Conservation (phyloP, 2,888 invertebrate species). For the Cephus pulcher region DNA sequence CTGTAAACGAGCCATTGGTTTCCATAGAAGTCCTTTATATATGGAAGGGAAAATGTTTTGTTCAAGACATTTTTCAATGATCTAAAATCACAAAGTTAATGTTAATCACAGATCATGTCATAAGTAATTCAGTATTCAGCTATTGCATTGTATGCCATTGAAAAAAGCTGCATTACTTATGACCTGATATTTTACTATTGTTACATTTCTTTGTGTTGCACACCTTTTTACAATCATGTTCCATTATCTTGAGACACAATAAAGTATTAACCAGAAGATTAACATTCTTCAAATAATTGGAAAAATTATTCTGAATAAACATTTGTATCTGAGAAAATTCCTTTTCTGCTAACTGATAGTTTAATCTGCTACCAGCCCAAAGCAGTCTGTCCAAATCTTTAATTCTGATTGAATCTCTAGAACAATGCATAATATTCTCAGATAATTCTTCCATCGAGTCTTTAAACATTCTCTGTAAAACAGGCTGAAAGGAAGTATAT, state of each 20-base stretch:
- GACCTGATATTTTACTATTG: constrained; percentile 5
- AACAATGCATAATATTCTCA: constrained; percentile 36
- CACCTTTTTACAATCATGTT: constrained; percentile 53
- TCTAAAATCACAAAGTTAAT: constrained; percentile 5
- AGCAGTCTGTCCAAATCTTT: constrained; percentile 67
- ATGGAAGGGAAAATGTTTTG: constrained; percentile 18
- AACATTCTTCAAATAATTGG: constrained; percentile 48
- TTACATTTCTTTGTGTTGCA: constrained; percentile 23
- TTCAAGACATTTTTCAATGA: constrained; percentile 22
- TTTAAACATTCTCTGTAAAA: constrained; percentile 51
- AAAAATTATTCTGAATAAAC: constrained; percentile 20
- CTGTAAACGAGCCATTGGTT: constrained; percentile 51
- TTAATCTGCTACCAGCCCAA: constrained; percentile 62
- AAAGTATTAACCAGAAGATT: constrained; percentile 56
- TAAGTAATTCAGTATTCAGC: too few species aligned
- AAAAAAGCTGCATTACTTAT: neutral
- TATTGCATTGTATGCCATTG: neutral
- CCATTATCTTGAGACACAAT: constrained; percentile 65
- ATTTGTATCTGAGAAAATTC: constrained; percentile 38
- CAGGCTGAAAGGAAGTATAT: constrained; percentile 55
- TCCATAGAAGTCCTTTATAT: constrained; percentile 27
- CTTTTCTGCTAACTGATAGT: constrained; percentile 39
- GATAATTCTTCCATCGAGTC: constrained; percentile 49
- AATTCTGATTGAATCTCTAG: constrained; percentile 43
- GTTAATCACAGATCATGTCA: too few species aligned